phyloP scores from a whole-genome alignment of 2,888 invertebrate genomes.

The Eupsilia transversa region DNA sequence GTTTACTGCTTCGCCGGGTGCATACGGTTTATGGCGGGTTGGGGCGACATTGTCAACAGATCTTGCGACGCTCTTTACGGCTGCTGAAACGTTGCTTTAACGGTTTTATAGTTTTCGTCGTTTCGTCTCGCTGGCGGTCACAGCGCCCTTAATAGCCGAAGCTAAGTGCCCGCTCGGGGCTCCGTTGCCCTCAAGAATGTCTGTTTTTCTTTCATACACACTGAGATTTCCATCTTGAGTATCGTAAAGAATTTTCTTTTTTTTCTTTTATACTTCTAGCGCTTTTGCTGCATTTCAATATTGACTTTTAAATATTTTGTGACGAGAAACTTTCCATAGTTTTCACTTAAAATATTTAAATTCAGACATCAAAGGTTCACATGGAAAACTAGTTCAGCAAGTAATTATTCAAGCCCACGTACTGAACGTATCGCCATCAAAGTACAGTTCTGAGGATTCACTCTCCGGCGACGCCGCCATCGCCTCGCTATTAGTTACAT shows the following conservation, averaged over 20 bases:
- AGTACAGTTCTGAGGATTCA: conserved; percentile 72
- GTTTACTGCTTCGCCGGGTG: conserved; percentile 88
- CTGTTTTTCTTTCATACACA: conserved; percentile 85
- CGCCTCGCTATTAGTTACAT: conserved; percentile 67
- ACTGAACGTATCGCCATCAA: conserved; percentile 48
- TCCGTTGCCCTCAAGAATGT: conserved; percentile 85
- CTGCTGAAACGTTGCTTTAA: conserved; percentile 90
- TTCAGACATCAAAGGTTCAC: conserved; percentile 16
- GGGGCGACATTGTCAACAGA: conserved; percentile 90
- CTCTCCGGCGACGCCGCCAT: conserved; percentile 55
- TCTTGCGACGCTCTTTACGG: conserved; percentile 90
- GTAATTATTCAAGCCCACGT: conserved; percentile 33
- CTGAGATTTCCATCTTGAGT: conserved; percentile 88
- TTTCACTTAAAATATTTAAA: conserved; percentile 5
- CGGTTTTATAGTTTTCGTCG: conserved; percentile 90
- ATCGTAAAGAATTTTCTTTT: conserved; percentile 79
- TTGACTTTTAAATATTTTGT: conserved; percentile 9
- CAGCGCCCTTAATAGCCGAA: conserved; percentile 88
- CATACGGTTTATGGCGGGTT: conserved; percentile 89
- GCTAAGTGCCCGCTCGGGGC: conserved; percentile 90
- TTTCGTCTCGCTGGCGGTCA: conserved; percentile 89
- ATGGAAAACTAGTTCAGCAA: conserved; percentile 28
- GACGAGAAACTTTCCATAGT: conserved; percentile 5
- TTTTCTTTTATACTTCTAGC: conserved; percentile 60
- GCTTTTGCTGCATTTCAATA: conserved; percentile 32